phyloP scores from a whole-genome alignment of 2,888 invertebrate genomes.

The Argyra leucocephala region DNA sequence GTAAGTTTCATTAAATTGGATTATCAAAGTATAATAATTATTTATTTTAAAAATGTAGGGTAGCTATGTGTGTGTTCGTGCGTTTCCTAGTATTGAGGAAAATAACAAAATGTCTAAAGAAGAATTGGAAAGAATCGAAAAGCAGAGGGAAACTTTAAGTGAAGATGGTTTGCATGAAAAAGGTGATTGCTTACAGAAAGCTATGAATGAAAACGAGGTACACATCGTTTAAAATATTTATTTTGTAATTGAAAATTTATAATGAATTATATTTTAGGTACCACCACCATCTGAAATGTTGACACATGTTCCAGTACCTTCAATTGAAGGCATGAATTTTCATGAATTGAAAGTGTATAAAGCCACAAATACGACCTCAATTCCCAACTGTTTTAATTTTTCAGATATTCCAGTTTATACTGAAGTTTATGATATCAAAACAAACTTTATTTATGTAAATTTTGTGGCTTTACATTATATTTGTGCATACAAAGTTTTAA shows the following conservation, averaged over 20 bases:
- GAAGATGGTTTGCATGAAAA: constrained; percentile 58
- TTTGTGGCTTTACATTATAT: neutral
- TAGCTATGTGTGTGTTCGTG: constrained; percentile 29
- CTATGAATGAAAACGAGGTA: constrained; percentile 68
- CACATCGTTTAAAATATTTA: neutral
- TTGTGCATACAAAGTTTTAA: neutral
- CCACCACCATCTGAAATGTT: constrained; percentile 63
- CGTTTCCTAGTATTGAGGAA: constrained; percentile 55
- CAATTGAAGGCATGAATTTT: constrained; percentile 61
- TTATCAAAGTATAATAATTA: neutral
- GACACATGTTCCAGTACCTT: constrained; percentile 65
- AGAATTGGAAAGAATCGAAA: constrained; percentile 61
- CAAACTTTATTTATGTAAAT: constrained; percentile 73
- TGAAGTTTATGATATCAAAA: constrained; percentile 67
- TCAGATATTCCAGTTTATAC: constrained; percentile 61
- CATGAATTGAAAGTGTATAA: constrained; percentile 47
- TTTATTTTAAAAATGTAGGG: constrained; percentile 15
- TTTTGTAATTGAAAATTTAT: neutral
- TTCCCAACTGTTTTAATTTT: constrained; percentile 49
- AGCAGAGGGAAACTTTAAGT: constrained; percentile 57
- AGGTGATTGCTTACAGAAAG: constrained; percentile 52
- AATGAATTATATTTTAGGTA: constrained; percentile 46
- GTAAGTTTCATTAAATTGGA: constrained; percentile 14
- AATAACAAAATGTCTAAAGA: constrained; percentile 58
- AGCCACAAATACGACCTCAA: constrained; percentile 35